A percentile compares a stretch with the other conserved stretches of the same genome.
Conservation (phyloP, 1,140 invertebrate species). For the Ips nitidus region DNA sequence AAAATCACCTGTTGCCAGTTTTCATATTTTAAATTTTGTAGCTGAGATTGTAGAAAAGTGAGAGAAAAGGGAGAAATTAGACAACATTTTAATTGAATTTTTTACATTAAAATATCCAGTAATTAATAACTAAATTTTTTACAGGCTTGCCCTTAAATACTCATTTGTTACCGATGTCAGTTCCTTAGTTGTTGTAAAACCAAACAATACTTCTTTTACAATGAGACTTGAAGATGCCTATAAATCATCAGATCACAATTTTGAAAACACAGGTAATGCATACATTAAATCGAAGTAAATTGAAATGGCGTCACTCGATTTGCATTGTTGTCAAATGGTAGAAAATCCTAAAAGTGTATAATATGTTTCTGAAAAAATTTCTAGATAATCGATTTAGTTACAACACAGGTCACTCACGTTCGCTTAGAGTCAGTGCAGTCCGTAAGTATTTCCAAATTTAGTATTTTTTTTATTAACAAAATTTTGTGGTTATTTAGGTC, state of each 20-base stretch:
- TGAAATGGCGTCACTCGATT: not conserved
- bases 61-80: not conserved
- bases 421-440: not conserved
- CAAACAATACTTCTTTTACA: slow-evolving; percentile 50
- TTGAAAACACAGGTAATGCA: not conserved
- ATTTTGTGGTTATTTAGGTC: too few species aligned
- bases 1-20: too few species aligned
- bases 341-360: not conserved
- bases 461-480: too few species aligned
- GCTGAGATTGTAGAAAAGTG: too few species aligned
- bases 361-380: too few species aligned
- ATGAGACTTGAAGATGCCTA: slow-evolving; percentile 41
- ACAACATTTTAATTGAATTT: not conserved
- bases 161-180: slow-evolving; percentile 70
- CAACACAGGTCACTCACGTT: too few species aligned
- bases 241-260: not conserved
- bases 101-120: too few species aligned
- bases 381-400: too few species aligned
- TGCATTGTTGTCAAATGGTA: not conserved
- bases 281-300: not conserved
- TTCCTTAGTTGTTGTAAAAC: slow-evolving; percentile 72
- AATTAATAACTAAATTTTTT: not conserved
- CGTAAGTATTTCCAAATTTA: not conserved
- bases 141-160: slow-evolving; percentile 59
- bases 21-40: too few species aligned